Conservation (phyloP, 2,113 vertebrate genomes). For the Rynchops niger region DNA sequence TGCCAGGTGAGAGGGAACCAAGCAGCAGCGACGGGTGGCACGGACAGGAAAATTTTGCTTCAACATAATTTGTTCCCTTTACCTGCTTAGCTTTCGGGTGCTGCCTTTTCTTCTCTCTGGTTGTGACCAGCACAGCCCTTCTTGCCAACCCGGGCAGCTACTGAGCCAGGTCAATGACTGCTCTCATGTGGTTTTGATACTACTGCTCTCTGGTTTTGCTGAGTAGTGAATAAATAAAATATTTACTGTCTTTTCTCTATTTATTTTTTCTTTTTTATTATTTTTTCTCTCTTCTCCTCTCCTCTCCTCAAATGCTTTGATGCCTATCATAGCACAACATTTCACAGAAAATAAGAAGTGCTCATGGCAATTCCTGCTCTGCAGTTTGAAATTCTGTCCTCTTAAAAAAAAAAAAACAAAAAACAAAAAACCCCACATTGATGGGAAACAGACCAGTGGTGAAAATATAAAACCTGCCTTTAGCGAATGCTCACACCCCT, state of each 20-base stretch:
- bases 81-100: neutral
- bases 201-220: neutral
- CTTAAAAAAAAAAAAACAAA: neutral
- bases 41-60: neutral
- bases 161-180: neutral
- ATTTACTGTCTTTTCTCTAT: neutral
- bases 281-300: neutral
- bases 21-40: neutral
- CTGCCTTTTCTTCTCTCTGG: neutral
- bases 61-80: neutral
- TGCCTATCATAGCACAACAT: neutral
- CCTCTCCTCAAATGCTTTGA: neutral
- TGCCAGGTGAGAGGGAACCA: rapidly evolving
- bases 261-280: neutral
- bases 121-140: neutral
- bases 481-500: neutral
- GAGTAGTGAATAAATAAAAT: neutral
- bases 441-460: neutral
- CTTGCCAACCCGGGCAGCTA: neutral
- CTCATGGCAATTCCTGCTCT: neutral
- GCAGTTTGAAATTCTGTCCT: neutral
- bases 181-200: neutral
- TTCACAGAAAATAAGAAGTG: neutral
- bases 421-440: neutral
- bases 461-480: neutral